These are phyloP conservation scores for Anabacerthia variegaticeps DNA, from an alignment of 2,797 vertebrate genomes.

Conservation along the genomic window DNA sequence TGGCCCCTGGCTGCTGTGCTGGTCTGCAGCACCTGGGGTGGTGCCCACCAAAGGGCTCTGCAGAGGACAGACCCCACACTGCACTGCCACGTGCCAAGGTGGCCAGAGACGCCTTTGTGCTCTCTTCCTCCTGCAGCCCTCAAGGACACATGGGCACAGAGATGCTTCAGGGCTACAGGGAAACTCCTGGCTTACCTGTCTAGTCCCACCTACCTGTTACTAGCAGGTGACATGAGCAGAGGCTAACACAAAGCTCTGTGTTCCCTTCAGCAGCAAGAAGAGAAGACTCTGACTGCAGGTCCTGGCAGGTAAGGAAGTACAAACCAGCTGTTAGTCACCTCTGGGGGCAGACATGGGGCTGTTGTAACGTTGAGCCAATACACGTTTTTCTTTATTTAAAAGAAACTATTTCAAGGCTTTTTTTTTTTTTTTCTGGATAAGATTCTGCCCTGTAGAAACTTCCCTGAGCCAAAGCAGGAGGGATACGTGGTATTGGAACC, in stretches of 20 bases:
- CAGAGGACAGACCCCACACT: not conserved
- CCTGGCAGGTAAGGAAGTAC: not conserved
- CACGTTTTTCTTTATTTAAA: not conserved
- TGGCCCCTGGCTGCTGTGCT: not conserved
- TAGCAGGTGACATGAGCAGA: not conserved
- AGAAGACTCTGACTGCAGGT: slow-evolving; percentile 2
- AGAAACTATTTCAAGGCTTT: not conserved
- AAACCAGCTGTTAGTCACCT: slow-evolving; percentile 2
- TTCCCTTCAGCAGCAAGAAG: slow-evolving; percentile 16
- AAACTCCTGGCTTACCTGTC: slow-evolving; percentile 9
- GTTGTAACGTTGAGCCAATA: not conserved
- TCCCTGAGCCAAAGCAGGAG: not conserved
- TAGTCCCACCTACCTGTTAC: not conserved
- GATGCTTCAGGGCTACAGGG: not conserved
- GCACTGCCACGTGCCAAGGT: not conserved
- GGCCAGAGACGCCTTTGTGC: not conserved
- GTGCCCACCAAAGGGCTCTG: not conserved
- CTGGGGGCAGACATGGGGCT: not conserved
- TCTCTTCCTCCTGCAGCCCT: not conserved
- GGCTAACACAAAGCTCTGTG: not conserved
- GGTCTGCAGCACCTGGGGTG: not conserved
- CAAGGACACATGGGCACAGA: not conserved
- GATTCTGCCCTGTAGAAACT: not conserved
- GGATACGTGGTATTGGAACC: not conserved
- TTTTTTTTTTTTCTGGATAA: not conserved